Evolutionary conservation across 2,113 vertebrate species (phyloP), one percentile per base, ranked within the genome.

Genomic region (Tiliqua scincoides): DNA sequence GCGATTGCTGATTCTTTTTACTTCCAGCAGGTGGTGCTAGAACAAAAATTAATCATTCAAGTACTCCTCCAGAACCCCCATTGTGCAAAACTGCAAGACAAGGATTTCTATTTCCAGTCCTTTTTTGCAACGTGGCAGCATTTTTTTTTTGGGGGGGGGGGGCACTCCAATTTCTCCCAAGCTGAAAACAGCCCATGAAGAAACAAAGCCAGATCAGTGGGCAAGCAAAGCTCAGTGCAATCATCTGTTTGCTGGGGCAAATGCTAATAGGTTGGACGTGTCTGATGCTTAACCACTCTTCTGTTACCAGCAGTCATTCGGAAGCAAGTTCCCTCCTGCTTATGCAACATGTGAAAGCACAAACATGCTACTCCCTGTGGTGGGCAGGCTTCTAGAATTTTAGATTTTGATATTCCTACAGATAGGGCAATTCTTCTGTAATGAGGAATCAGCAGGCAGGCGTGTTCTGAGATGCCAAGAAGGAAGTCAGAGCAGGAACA

Each of bases 21-120:
- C 43, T 40, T 73, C 67, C 82, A 52, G 57, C 32, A 84, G 87
- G 61, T 73, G 86, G 86, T 12, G 25, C 57, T 40, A 18, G n/a
- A 72, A 54, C n/a, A 63, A 63, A 82, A 40, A 9, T 7, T 73
- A 79, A 35, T n/a, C 32, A 1, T 70, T 2, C 23, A 35, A 37
- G 32, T 32, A 68, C 61, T 9, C 63, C 62, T 14, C 65, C 20
- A 23, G 18, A 78, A 70, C 32, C 40, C 59, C 27, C 8, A 23
- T 40, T 7, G 25, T 8, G 8, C 30, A 63, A 62, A 68, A 59
- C 27, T 68, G 48, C 61, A 67, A 75, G 59, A 65, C 1, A 76
- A 62, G 54, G 67, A 1, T 30, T 79, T 79, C 54, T 71, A 43
- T 79, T 85, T 85, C 32, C 67, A 59, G 30, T 20, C 15, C 25